phyloP scores from a whole-genome alignment of 2,888 invertebrate genomes.

The Gnatocerus cornutus region DNA sequence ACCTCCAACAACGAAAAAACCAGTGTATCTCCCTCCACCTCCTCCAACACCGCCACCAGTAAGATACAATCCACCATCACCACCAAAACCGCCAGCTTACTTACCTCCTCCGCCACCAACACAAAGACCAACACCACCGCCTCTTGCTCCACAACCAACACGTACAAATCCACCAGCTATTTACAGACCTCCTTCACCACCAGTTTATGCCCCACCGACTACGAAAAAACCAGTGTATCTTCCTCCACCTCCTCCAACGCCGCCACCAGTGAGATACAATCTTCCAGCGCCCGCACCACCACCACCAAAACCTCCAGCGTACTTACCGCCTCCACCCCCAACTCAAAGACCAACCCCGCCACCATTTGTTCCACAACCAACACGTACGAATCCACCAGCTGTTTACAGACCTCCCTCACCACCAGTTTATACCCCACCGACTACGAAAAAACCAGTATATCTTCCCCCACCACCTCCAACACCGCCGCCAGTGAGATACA shows the following conservation, averaged over 20 bases:
- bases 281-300: not conserved
- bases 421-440: conserved; percentile 5
- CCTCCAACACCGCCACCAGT: conserved; percentile 4
- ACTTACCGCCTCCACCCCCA: conserved; percentile 22
- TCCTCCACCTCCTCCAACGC: not conserved
- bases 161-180: conserved; percentile 24
- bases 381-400: conserved; percentile 26
- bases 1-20: conserved; percentile 1
- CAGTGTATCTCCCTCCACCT: conserved; percentile 4
- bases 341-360: conserved; percentile 2
- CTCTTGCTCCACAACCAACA: not conserved
- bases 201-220: not conserved
- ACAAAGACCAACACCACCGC: not conserved
- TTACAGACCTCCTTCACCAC: conserved; percentile 17
- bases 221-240: not conserved
- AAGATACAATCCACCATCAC: not conserved
- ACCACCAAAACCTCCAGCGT: conserved; percentile 1
- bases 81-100: conserved; percentile 2
- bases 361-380: not conserved
- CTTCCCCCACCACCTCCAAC: conserved; percentile 13
- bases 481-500: not conserved
- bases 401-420: conserved; percentile 19
- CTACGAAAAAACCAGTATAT: conserved; percentile 10
- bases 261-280: not conserved
- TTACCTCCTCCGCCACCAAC: not conserved